Conservation (phyloP, 2,113 vertebrate genomes). For the Hypomesus transpacificus region DNA sequence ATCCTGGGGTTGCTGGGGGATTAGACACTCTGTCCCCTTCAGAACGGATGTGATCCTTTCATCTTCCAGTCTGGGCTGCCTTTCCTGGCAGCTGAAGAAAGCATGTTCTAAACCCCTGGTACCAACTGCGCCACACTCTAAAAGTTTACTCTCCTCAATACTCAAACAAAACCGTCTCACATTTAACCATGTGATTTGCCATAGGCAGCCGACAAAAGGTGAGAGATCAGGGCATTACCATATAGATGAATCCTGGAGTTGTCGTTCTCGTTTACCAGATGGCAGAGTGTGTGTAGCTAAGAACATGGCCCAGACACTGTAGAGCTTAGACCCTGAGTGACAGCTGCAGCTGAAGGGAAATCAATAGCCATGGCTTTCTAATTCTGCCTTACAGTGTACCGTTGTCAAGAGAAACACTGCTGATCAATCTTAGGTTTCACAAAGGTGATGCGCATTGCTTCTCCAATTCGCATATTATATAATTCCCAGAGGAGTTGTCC, state of each 20-base stretch:
- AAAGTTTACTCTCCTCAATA: constrained; percentile 60
- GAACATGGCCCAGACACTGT: constrained; percentile 35
- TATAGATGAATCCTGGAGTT: constrained; percentile 74
- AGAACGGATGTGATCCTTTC: constrained; percentile 70
- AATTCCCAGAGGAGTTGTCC: constrained; percentile 7
- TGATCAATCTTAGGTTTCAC: constrained; percentile 42
- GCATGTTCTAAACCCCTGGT: constrained; percentile 55
- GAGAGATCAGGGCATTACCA: constrained; percentile 67
- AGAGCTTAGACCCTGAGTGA: constrained; percentile 40
- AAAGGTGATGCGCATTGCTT: constrained; percentile 25
- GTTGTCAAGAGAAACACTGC: constrained; percentile 50
- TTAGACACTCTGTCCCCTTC: constrained; percentile 69
- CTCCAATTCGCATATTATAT: neutral
- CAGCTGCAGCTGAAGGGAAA: constrained; percentile 63
- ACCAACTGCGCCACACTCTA: constrained; percentile 41
- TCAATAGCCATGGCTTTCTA: constrained; percentile 68
- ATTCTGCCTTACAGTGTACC: constrained; percentile 55
- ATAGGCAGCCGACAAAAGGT: constrained; percentile 55
- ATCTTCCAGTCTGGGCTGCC: constrained; percentile 64
- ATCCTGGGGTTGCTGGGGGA: constrained; percentile 67
- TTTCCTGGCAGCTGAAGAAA: constrained; percentile 71
- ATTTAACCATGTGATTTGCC: constrained; percentile 65
- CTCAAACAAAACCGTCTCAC: constrained; percentile 55
- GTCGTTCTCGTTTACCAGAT: constrained; percentile 67
- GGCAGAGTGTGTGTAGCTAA: constrained; percentile 52